Evolutionary conservation across 2,888 invertebrate species (phyloP), one percentile per base, ranked within the genome.

Genomic region (Cabera pusaria): DNA sequence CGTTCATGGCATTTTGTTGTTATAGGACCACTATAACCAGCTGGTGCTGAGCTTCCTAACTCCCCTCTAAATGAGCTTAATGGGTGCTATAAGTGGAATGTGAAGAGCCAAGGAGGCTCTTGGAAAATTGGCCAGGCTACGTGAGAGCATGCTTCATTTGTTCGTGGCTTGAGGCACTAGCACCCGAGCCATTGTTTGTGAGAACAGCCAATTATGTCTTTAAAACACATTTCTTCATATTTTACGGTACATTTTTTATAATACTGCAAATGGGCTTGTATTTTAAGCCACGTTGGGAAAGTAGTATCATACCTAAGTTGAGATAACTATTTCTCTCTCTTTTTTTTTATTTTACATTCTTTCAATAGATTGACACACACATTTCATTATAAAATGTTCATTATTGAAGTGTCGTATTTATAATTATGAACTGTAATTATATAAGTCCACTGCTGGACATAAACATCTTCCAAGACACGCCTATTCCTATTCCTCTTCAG

Each of bases 121-220:
- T 44, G 37, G 33, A 32, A 62, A 59, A 59, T 54, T 72, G 70
- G 81, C 59, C 52, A 36, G 17, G 50, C 6, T 57, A 75, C 76
- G 76, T 81, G 77, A 78, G 78, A 75, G 74, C 73, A 74, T 71
- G 77, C 72, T 83, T 82, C 80, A 78, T 84, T 83, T 81, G 73
- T 68, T 72, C 57, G 41, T 72, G 49, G 74, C 84, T 73, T 42
- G 61, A 60, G 81, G 85, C 81, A 59, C 67, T 62, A 66, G 79
- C 77, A 72, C 72, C 77, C 64, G 57, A 56, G 59, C 75, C 59
- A 80, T 81, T 83, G 85, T 81, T 76, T 84, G 78, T 69, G 64
- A 68, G 74, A 80, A 71, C 68, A 61, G 60, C 75, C 79, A 82
- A 84, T 84, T 84, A 83, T 74, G 72, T 80, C 71, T 78, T 79